These are phyloP conservation scores for Hydroisotoma schaefferi DNA, from an alignment of 2,888 invertebrate genomes.

Conservation along the genomic window DNA sequence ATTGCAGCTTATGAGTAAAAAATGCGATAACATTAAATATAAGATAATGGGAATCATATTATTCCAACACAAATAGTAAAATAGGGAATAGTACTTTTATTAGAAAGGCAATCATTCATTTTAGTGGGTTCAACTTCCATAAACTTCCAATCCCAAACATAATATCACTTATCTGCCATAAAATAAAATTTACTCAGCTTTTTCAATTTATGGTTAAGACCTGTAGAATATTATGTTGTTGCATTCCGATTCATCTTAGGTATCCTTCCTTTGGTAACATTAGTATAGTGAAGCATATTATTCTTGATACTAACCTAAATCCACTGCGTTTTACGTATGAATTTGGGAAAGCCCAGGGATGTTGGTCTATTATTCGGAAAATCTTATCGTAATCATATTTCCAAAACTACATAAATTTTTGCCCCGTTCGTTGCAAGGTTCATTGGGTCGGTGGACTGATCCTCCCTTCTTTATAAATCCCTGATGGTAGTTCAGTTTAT, in stretches of 20 bases:
- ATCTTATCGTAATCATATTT: slow-evolving; percentile 23
- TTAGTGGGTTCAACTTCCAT: slow-evolving; percentile 3
- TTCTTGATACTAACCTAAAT: not conserved
- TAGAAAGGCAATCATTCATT: slow-evolving; percentile 9
- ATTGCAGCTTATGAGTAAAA: not conserved
- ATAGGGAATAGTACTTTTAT: slow-evolving; percentile 10
- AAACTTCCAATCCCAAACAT: slow-evolving; percentile 14
- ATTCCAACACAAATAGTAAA: slow-evolving; percentile 1
- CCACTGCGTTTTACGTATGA: not conserved
- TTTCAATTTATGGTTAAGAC: slow-evolving; percentile 47
- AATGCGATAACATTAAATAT: slow-evolving; percentile 1
- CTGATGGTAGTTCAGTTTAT: not conserved
- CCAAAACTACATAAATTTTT: slow-evolving; percentile 28
- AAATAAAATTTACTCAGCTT: slow-evolving; percentile 42
- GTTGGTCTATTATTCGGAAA: not conserved
- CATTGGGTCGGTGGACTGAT: not conserved
- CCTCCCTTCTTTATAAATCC: not conserved
- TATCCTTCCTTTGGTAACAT: not conserved
- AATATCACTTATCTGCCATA: slow-evolving; percentile 34
- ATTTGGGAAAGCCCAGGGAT: not conserved
- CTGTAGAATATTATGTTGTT: slow-evolving; percentile 36
- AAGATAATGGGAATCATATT: slow-evolving; percentile 7
- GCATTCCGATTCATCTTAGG: not conserved
- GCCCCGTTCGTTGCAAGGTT: slow-evolving; percentile 10
- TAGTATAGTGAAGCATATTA: not conserved